Evolutionary conservation across 1,140 invertebrate genomes (phyloP).

Genomic region (Laupala kohalensis): DNA sequence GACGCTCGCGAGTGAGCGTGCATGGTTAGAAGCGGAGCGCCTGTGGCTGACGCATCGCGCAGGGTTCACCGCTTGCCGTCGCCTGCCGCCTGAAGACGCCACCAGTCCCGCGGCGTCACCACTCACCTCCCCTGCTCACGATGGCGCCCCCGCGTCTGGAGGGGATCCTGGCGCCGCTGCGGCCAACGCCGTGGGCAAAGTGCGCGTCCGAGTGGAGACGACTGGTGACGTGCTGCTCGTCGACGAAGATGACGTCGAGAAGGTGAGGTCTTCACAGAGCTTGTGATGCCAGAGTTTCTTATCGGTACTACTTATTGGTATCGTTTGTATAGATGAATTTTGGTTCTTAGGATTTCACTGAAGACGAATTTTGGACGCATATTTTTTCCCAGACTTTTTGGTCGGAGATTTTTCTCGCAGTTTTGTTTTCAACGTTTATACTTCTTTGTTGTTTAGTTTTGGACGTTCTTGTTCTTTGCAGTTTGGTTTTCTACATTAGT

Average conservation of each 20-base stretch:
- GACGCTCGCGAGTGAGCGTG: slow-evolving; percentile 61
- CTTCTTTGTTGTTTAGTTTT: too few relatives aligned
- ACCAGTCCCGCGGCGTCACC: slow-evolving; percentile 26
- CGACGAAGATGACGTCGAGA: slow-evolving; percentile 87
- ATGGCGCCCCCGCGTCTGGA: slow-evolving; percentile 46
- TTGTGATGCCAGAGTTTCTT: too few relatives aligned
- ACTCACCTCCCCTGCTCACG: slow-evolving; percentile 54
- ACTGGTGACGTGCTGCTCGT: slow-evolving; percentile 68
- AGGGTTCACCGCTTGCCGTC: slow-evolving; percentile 72
- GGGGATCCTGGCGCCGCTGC: slow-evolving; percentile 17
- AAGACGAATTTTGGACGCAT: too few relatives aligned
- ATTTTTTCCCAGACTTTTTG: not conserved
- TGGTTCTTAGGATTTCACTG: too few relatives aligned
- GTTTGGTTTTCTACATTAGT: too few relatives aligned
- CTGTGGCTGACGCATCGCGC: slow-evolving; percentile 84
- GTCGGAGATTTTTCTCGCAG: too few relatives aligned
- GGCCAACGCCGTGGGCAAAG: slow-evolving; percentile 41
- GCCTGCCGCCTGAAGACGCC: slow-evolving; percentile 28
- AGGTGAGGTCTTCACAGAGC: too few relatives aligned
- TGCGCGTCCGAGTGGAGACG: slow-evolving; percentile 59
- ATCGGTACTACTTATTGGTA: too few relatives aligned
- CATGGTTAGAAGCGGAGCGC: slow-evolving; percentile 64
- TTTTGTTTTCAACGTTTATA: too few relatives aligned
- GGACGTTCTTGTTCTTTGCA: too few relatives aligned
- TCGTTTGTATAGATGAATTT: too few relatives aligned